phyloP scores from a whole-genome alignment of 2,888 invertebrate species.

The Lasioglossum lativentre region DNA sequence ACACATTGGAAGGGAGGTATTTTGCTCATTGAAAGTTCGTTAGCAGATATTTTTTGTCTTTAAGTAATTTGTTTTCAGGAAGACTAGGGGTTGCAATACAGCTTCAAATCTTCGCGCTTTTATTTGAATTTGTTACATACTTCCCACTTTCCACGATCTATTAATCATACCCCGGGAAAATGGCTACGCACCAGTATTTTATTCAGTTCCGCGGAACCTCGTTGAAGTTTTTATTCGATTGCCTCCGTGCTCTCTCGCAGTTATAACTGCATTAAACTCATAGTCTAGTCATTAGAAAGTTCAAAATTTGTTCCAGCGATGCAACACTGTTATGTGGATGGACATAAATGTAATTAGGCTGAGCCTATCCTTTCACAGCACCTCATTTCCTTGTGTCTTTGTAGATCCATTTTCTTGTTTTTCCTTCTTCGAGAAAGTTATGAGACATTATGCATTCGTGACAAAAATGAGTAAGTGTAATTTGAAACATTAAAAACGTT shows the following conservation, averaged over 20 bases:
- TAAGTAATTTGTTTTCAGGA: background rate
- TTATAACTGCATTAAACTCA: background rate
- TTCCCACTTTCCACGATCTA: background rate
- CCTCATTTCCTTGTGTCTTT: background rate
- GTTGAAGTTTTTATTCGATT: background rate
- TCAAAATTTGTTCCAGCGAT: background rate
- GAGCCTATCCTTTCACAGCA: background rate
- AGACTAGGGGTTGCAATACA: background rate
- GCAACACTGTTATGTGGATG: background rate
- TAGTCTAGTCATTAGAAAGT: background rate
- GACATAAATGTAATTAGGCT: background rate
- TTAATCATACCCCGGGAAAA: background rate
- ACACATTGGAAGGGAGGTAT: too few relatives aligned
- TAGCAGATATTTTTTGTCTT: background rate
- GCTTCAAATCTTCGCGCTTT: background rate
- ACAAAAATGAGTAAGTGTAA: too few relatives aligned
- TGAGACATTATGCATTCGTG: too few relatives aligned
- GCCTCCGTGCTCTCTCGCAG: background rate
- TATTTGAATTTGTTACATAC: background rate
- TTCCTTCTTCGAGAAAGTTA: background rate
- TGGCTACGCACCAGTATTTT: background rate
- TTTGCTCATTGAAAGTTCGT: too few relatives aligned
- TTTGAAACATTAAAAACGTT: too few relatives aligned
- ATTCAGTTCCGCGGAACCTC: background rate
- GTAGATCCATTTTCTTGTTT: background rate